Conservation (phyloP, 2,888 invertebrate genomes). For the Ophioninae sp. region DNA sequence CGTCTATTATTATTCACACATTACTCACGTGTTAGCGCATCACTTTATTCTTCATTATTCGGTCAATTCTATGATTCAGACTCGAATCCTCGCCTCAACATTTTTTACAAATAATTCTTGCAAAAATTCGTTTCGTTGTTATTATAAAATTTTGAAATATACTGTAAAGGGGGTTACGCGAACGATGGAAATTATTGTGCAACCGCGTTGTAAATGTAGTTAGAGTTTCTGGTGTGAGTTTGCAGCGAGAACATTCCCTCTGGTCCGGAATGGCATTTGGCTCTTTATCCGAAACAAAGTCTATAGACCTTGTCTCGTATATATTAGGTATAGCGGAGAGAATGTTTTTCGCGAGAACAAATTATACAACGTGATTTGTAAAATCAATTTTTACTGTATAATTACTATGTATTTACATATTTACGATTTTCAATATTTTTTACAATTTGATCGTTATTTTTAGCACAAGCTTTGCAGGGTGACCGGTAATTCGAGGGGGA, state of each 20-base stretch:
- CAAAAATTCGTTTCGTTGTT: not conserved
- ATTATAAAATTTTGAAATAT: not conserved
- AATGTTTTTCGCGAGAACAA: slow-evolving; percentile 33
- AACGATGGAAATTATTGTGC: slow-evolving; percentile 8
- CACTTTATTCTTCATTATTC: slow-evolving; percentile 44
- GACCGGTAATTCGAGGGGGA: no score
- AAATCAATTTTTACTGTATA: no score
- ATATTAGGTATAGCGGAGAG: not conserved
- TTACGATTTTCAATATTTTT: no score
- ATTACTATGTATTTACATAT: no score
- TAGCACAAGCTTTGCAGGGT: no score
- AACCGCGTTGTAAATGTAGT: slow-evolving; percentile 21
- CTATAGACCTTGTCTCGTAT: not conserved
- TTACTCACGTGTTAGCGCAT: not conserved
- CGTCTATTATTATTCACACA: slow-evolving; percentile 13
- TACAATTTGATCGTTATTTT: no score
- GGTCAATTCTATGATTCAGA: slow-evolving; percentile 3
- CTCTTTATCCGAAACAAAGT: slow-evolving; percentile 27
- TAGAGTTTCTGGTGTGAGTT: not conserved
- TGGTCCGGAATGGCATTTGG: slow-evolving; percentile 14
- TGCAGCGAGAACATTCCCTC: not conserved
- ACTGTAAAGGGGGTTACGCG: not conserved
- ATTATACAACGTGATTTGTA: slow-evolving; percentile 25
- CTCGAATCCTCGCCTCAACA: not conserved
- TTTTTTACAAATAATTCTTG: slow-evolving; percentile 16